phyloP scores from a whole-genome alignment of 2,888 invertebrate species.

The Brachylomia viminalis region DNA sequence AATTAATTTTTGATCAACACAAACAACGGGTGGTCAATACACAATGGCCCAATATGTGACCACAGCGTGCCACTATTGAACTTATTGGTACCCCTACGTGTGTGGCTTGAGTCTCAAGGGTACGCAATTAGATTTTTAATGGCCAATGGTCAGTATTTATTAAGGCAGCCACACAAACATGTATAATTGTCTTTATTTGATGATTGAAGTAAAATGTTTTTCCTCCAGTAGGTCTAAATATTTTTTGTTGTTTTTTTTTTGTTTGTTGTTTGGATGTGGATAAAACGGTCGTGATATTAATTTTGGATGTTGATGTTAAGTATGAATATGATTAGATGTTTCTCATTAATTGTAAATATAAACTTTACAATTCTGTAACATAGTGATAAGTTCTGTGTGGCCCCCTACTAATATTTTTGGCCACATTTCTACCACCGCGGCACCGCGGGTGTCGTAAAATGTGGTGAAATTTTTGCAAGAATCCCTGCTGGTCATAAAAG shows the following conservation, averaged over 20 bases:
- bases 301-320: background rate
- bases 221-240: background rate
- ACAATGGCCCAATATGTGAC: constrained; percentile 4
- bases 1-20: constrained; percentile 37
- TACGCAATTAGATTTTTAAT: constrained; percentile 39
- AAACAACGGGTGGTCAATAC: constrained; percentile 33
- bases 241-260: no score
- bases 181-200: constrained; percentile 13
- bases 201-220: constrained; percentile 12
- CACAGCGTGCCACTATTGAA: constrained; percentile 13
- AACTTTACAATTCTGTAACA: background rate
- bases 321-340: background rate
- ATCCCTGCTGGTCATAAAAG: no score
- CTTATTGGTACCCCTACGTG: constrained; percentile 27
- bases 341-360: background rate
- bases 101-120: constrained; percentile 24
- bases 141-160: constrained; percentile 44
- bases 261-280: background rate
- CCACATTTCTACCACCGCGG: background rate
- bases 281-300: no score
- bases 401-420: background rate
- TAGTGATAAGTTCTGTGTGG: background rate
- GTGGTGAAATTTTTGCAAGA: background rate
- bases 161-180: constrained; percentile 36
- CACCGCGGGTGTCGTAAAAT: background rate